Conservation (phyloP, 2,797 vertebrate species). For the Anabas testudineus region DNA sequence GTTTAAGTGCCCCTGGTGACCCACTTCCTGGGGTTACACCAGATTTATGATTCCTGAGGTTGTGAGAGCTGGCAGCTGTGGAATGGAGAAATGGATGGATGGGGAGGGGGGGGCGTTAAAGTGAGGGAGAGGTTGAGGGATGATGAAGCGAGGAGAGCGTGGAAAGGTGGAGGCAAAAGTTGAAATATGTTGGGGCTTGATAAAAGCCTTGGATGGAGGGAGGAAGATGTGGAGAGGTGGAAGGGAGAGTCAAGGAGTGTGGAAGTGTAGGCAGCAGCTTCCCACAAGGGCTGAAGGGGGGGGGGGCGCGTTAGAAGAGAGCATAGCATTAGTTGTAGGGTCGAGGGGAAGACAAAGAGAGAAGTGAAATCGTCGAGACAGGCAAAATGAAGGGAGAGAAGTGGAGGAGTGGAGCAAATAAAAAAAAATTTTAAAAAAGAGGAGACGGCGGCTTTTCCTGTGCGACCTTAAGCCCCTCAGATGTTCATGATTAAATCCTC, state of each 20-base stretch:
- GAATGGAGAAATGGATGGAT: slow-evolving; percentile 66
- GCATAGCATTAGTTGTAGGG: slow-evolving; percentile 22
- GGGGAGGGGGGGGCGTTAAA: slow-evolving; percentile 53
- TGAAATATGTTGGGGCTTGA: slow-evolving; percentile 56
- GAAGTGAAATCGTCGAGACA: slow-evolving; percentile 43
- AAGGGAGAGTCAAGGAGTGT: slow-evolving; percentile 32
- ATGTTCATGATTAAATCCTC: slow-evolving; percentile 67
- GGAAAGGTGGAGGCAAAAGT: slow-evolving; percentile 59
- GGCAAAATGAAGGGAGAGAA: slow-evolving; percentile 43
- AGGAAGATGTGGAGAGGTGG: slow-evolving; percentile 2
- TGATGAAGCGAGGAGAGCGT: slow-evolving; percentile 58
- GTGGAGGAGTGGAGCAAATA: slow-evolving; percentile 38
- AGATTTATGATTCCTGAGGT: slow-evolving; percentile 73
- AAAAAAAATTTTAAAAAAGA: slow-evolving; percentile 19
- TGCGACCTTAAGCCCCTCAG: slow-evolving; percentile 42
- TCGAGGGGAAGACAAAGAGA: slow-evolving; percentile 46
- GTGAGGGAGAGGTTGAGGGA: slow-evolving; percentile 41
- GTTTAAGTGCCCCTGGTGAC: slow-evolving; percentile 74
- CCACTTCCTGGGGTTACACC: slow-evolving; percentile 70
- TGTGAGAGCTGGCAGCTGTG: slow-evolving; percentile 74
- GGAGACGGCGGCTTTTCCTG: slow-evolving; percentile 21
- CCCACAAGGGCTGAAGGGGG: slow-evolving; percentile 10
- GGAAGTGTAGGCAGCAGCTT: slow-evolving; percentile 21
- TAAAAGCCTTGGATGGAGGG: slow-evolving; percentile 46
- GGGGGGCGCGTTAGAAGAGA: slow-evolving; percentile 1